Base-by-base conservation (phyloP, 2,888 invertebrate species). In the Dexiosoma caninum region DNA sequence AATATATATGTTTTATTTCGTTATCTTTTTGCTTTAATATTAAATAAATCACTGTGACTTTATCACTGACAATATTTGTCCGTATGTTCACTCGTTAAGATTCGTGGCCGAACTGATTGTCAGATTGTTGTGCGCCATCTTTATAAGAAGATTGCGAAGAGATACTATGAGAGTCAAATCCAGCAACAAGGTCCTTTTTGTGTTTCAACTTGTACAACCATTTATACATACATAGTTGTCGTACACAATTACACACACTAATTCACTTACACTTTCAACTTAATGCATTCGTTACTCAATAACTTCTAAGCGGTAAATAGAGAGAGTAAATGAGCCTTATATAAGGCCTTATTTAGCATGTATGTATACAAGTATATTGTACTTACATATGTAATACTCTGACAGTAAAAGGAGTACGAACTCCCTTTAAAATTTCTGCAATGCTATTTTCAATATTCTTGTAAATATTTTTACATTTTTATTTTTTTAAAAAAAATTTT, bases 51-150 rank as follows among this genome's bases (percentile, higher is more conserved):
- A 82, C 83, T 84, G 81, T 82, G 82, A 81, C 80, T 46, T 27
- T 4, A 57, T 37, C 51, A n/a, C 1, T n/a, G 44, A 23, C 14
- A 35, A 55, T 67, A 16, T 53, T 83, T 82, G 80, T 81, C 69
- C 60, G 59, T 81, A 75, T 86, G 85, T 83, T 83, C 82, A 84
- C 87, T 85, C 85, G 85, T 82, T 85, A 84, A 88, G 86, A 87
- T 87, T 88, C 86, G 83, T 84, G 85, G 83, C 85, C 84, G 85
- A 86, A 89, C 89, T 89, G 88, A 87, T 82, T 84, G 85, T 84
- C 84, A 81, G 78, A 80, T 42, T 81, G 69, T 66, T 71, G 60
- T 72, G 82, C 82, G 75, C 84, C 79, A 84, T 84, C 83, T 84
- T 85, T 89, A 87, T 88, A 89, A 88, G 85, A 83, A 82, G 81